Conservation (phyloP, 2,888 invertebrate genomes). For the Syrphus vitripennis region DNA sequence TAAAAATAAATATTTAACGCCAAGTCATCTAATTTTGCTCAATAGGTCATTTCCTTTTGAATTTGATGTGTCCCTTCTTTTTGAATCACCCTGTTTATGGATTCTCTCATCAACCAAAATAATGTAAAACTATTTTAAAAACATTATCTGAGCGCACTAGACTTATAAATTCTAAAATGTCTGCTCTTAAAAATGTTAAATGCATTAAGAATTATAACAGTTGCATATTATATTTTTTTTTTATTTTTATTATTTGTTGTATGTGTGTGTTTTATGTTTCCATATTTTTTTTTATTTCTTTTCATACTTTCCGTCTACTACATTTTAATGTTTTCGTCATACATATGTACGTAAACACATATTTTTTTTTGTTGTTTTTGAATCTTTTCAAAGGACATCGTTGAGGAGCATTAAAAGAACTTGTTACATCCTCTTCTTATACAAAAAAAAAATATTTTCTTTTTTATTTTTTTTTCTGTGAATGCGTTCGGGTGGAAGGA, state of each 20-base stretch:
- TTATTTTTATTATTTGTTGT: slow-evolving; percentile 28
- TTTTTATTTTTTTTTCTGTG: not conserved
- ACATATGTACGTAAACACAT: too few species aligned
- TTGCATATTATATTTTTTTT: not conserved
- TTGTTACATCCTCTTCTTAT: slow-evolving; percentile 44
- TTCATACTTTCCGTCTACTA: not conserved
- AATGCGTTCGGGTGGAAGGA: slow-evolving; percentile 6
- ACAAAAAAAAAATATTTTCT: not conserved
- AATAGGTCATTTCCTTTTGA: not conserved
- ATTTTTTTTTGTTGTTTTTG: not conserved
- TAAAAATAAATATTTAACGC: too few species aligned
- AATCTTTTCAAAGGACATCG: slow-evolving; percentile 51
- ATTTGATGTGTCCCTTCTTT: too few species aligned
- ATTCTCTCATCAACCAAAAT: not conserved
- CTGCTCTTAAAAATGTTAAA: slow-evolving; percentile 50
- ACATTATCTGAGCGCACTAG: slow-evolving; percentile 40
- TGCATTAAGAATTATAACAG: slow-evolving; percentile 48
- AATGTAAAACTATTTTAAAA: slow-evolving; percentile 10
- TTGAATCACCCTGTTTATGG: slow-evolving; percentile 51
- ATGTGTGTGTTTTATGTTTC: slow-evolving; percentile 14
- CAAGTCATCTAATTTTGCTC: too few species aligned
- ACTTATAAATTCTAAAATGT: slow-evolving; percentile 40
- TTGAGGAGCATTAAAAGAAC: slow-evolving; percentile 48
- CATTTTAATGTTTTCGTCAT: not conserved
- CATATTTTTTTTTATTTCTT: not conserved